These are phyloP conservation scores for Meteorus cinctellus DNA, from an alignment of 2,888 invertebrate genomes.

Conservation along the genomic window DNA sequence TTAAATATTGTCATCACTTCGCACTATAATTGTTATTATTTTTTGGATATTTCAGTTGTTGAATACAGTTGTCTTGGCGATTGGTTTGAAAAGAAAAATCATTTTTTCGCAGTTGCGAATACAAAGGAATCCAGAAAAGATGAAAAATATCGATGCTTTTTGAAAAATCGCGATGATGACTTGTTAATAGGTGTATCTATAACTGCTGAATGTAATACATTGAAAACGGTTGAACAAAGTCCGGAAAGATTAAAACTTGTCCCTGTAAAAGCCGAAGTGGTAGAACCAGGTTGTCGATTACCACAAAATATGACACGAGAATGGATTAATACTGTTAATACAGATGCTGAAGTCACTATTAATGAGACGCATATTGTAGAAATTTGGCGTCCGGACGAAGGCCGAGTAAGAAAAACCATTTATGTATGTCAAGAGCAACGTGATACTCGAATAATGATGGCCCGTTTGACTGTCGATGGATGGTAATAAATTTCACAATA, in stretches of 20 bases:
- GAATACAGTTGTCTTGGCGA: constrained; percentile 95
- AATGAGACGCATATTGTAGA: constrained; percentile 98
- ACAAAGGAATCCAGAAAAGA: constrained; percentile 96
- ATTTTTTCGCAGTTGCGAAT: constrained; percentile 97
- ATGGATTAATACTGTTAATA: constrained; percentile 98
- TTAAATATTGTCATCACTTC: constrained; percentile 16
- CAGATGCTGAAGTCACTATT: constrained; percentile 94
- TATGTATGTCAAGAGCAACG: constrained; percentile 96
- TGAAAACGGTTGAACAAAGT: constrained; percentile 95
- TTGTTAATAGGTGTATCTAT: constrained; percentile 93
- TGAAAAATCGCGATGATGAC: constrained; percentile 95
- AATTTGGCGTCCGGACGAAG: constrained; percentile 94
- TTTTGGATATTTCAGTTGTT: constrained; percentile 76
- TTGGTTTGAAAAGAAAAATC: constrained; percentile 97
- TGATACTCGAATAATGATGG: constrained; percentile 95
- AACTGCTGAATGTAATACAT: constrained; percentile 92
- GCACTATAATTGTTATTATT: constrained; percentile 29
- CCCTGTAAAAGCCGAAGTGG: constrained; percentile 91
- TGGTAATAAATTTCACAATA: constrained; percentile 76
- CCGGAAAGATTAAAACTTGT: constrained; percentile 91
- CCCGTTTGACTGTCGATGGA: constrained; percentile 95
- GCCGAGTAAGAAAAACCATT: constrained; percentile 89
- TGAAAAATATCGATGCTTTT: constrained; percentile 94
- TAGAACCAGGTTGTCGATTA: constrained; percentile 91
- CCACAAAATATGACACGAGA: constrained; percentile 95